Base-by-base conservation (phyloP, 64 coral and sea anemone species). In the Montipora efflorescens region DNA sequence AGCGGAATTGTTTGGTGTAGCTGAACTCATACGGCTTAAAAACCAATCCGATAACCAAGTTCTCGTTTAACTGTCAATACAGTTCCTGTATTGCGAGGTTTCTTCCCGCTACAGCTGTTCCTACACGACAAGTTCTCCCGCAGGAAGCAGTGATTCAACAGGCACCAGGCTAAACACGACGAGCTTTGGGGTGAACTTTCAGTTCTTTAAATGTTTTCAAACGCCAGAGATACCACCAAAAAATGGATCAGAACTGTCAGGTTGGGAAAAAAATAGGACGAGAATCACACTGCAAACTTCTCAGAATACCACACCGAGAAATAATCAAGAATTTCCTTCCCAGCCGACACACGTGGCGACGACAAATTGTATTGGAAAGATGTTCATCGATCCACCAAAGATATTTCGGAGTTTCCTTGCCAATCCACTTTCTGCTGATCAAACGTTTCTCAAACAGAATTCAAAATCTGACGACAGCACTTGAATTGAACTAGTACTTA, bases 11-110 rank as follows among this genome's bases (percentile, higher is more conserved):
- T 82, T 44, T 6, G 80, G 59, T 82, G 53, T 64, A 46, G 55
- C 80, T 82, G 80, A 82, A 82, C 80, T 82, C 80, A 82, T 82
- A 46, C 80, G 80, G 80, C 80, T 82, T 46, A 82, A 82, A 80
- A 64, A 82, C 53, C 80, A 64, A 62, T 45, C 55, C 55, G 57
- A 45, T 14, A 66, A 25, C 7, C 55, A 25, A 62, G 25, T 82
- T 64, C 64, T 66, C 8, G 21, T 4, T 19, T 43, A 82, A 82
- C 11, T 66, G 80, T 64, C 23, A 64, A 12, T 44, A 82, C 8
- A 16, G 12, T 5, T 82, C 14, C 13, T 64, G 10, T 44, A 25
- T 22, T 82, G 57, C 4, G 58, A 64, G 80, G 80, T 82, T 82
- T 82, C 57, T 51, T 55, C 80, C 13, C 55, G 57, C 55, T 64